Evolutionary conservation across 2,888 invertebrate species (phyloP).

Genomic region (Metalampra italica): DNA sequence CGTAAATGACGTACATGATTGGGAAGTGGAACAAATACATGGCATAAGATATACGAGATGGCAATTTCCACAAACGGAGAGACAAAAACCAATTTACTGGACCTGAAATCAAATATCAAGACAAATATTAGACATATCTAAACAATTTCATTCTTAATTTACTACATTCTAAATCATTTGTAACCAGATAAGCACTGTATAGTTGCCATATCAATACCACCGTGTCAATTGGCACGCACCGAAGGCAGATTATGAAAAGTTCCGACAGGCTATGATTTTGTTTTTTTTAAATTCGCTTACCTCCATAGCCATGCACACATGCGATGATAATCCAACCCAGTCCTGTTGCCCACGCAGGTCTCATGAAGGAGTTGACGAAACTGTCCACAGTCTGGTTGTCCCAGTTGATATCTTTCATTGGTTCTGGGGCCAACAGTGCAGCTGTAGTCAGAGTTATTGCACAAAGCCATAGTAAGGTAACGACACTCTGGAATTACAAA

Average conservation of each 20-base stretch:
- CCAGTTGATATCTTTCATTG: conserved; percentile 25
- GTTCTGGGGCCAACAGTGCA: conserved; percentile 24
- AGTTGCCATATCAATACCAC: too few species aligned
- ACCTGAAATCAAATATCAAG: conserved; percentile 33
- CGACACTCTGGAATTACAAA: conserved; percentile 16
- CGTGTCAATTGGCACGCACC: too few species aligned
- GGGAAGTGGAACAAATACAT: conserved; percentile 74
- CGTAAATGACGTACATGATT: conserved; percentile 36
- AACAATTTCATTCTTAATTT: too few species aligned
- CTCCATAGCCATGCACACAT: conserved; percentile 49
- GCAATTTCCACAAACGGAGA: conserved; percentile 63
- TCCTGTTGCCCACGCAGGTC: conserved; percentile 49
- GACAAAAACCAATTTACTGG: conserved; percentile 71
- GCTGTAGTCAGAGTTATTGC: conserved; percentile 15
- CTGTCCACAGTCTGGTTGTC: conserved; percentile 27
- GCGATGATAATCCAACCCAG: conserved; percentile 54
- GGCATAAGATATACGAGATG: conserved; percentile 72
- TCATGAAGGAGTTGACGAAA: conserved; percentile 39
- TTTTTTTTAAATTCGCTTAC: conserved; percentile 13
- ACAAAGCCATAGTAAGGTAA: conserved; percentile 21
- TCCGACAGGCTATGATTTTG: too few species aligned
- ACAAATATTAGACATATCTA: not conserved
- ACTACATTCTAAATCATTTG: too few species aligned
- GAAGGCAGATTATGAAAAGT: too few species aligned
- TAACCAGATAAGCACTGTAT: too few species aligned